phyloP scores from a whole-genome alignment of 2,113 vertebrate species.

The Pao palembangensis region DNA sequence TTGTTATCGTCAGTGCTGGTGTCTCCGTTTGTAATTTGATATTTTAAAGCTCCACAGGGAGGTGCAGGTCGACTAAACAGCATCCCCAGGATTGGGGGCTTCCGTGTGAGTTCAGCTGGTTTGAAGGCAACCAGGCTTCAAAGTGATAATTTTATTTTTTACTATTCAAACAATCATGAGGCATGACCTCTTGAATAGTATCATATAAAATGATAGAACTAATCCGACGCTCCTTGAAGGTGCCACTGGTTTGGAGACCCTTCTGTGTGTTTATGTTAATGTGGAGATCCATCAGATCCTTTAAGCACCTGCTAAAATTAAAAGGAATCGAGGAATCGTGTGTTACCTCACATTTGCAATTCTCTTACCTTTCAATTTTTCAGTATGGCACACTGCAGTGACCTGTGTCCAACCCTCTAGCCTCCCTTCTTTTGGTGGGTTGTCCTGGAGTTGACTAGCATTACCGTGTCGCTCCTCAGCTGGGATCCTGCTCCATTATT shows the following conservation, averaged over 20 bases:
- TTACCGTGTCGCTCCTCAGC: conserved; percentile 71
- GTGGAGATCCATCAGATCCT: background rate
- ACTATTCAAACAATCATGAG: background rate
- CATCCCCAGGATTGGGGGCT: conserved; percentile 12
- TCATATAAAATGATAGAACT: background rate
- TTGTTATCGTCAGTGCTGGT: conserved; percentile 35
- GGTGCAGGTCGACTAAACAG: conserved; percentile 4
- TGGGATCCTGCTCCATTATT: conserved; percentile 78
- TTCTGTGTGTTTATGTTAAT: conserved; percentile 9
- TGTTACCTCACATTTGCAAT: conserved; percentile 1
- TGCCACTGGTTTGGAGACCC: conserved; percentile 3
- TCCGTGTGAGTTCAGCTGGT: too few relatives aligned
- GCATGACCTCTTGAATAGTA: background rate
- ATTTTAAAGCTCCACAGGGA: conserved; percentile 10
- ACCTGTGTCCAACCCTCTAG: conserved; percentile 47
- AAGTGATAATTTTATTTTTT: background rate
- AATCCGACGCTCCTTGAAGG: conserved; percentile 22
- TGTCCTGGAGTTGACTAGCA: conserved; percentile 67
- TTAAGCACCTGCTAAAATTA: conserved; percentile 4
- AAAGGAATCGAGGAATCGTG: conserved; percentile 8
- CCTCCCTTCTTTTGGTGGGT: conserved; percentile 44
- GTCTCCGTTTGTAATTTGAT: conserved; percentile 61
- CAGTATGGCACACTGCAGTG: conserved; percentile 31
- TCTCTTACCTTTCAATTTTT: conserved; percentile 10
- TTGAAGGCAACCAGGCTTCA: too few relatives aligned